Percentiles rank a stretch among this genome's conserved stretches.
phyloP scores from a whole-genome alignment of 2,797 vertebrate genomes.

The Australoheros facetus region DNA sequence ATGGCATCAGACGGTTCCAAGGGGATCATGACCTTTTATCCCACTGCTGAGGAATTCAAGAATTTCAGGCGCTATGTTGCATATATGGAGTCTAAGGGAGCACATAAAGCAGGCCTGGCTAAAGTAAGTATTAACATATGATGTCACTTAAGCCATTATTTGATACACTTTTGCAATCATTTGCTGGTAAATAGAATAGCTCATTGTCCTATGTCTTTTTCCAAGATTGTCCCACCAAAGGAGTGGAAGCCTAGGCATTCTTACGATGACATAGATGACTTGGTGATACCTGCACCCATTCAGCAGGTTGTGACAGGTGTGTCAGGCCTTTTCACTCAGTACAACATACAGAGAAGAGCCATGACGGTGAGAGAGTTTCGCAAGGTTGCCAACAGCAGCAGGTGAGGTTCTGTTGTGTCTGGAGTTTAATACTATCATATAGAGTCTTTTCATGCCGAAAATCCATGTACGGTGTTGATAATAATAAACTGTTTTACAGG shows the following conservation, averaged over 20 bases:
- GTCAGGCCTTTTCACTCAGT: conserved; percentile 96
- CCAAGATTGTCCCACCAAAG: conserved; percentile 92
- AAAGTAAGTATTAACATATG: conserved; percentile 81
- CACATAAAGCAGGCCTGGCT: conserved; percentile 91
- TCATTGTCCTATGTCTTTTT: not conserved
- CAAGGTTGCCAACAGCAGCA: conserved; percentile 93
- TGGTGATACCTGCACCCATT: conserved; percentile 95
- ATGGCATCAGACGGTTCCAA: conserved; percentile 90
- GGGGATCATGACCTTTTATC: conserved; percentile 93
- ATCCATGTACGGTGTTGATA: not conserved
- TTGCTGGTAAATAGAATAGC: not conserved
- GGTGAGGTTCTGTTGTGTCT: conserved; percentile 75
- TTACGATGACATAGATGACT: conserved; percentile 93
- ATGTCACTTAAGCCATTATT: not conserved
- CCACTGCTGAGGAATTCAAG: conserved; percentile 90
- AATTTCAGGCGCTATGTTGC: conserved; percentile 92
- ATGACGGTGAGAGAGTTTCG: conserved; percentile 94
- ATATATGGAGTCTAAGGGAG: conserved; percentile 95
- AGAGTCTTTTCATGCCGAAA: not conserved
- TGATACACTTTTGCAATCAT: not conserved
- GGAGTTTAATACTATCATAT: not conserved
- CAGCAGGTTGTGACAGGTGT: conserved; percentile 97
- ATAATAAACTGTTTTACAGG: conserved; percentile 68
- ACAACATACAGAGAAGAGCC: conserved; percentile 97
- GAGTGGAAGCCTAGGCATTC: conserved; percentile 91